Evolutionary conservation across 2,797 vertebrate genomes (phyloP), one percentile per base, ranked within the genome.

Genomic region (Loris lydekkerianus): DNA sequence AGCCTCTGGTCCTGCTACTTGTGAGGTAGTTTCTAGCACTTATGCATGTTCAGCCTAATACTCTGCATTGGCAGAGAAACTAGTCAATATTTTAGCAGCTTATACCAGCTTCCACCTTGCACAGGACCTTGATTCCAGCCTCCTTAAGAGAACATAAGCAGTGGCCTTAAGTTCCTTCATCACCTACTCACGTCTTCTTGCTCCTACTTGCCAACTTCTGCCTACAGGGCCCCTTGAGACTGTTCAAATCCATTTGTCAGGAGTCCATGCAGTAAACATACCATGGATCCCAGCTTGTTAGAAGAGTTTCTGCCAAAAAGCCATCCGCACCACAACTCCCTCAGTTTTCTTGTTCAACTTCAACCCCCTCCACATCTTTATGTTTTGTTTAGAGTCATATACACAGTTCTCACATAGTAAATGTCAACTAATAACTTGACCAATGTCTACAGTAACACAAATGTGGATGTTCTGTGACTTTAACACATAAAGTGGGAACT

Each of bases 391-490:
- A 94, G 49, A 87, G 73, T 83, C 53, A 73, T 73, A 77, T 61
- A 92, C 58, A 94, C 87, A 92, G 77, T 77, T 97, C 93, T 95
- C 95, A 97, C 96, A 58, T 92, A 93, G 88, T 97, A 97, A 97
- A 95, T 92, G 91, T 67, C 92, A 70, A 92, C 77, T 80, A 81
- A 91, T 77, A 91, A 93, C 65, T 65, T 87, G 69, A 89, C 76
- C 80, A 29, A 49, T 60, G n/a, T 70, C 76, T 83, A 89, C 29
- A 88, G 40, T 46, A 83, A 96, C 29, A 18, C 43, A 89, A 72
- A 91, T 37, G 63, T 13, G 31, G 25, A 69, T 82, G 61, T 78
- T 96, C 80, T 86, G 31, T 80, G 53, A 83, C 93, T 91, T 91
- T 63, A 91, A 78, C 31, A 93, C 13, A 65, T 49, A 91, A 95